Evolutionary conservation across 2,888 invertebrate species (phyloP), one percentile per base, ranked within the genome.

Genomic region (Cryptocheilus praepositus): DNA sequence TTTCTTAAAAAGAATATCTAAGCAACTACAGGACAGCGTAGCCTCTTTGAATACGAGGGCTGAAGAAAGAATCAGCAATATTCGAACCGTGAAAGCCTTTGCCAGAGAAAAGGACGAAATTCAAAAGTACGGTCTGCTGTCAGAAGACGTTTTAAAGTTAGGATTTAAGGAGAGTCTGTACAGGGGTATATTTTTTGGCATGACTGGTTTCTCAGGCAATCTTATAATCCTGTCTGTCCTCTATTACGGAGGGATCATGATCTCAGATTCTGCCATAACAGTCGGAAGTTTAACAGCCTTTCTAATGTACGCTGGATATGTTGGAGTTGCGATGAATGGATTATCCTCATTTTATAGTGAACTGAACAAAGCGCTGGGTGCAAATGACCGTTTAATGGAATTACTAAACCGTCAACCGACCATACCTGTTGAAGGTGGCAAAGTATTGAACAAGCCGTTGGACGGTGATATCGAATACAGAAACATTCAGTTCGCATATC

Each of bases 311-410:
- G 98, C 98, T 0, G 97, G 95, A 0, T 98, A 98, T 83, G 95
- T 97, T 16, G 97, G 97, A 13, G 92, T 98, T 36, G 96, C 98
- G 46, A 92, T 98, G 46, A 94, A 95, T 55, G 97, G 97, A 13
- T 87, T 98, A n/a, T 95, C 96, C 55, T 95, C 94, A 77, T 98
- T 98, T 89, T 99, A 98, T 86, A 94, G 97, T 0, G 98, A 98
- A 85, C 87, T 98, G 72, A 98, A 98, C 90, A 95, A 95, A 85
- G 98, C 97, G 0, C 89, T 99, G 2, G 99, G 98, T 0, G 97
- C 98, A 0, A 96, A 96, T 2, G 92, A 94, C 0, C 92, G 98
- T 61, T 90, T 99, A 22, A 98, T 97, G 94, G 94, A 97, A 85
- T 92, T 99, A 64, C 92, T 96, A 58, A 96, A 98, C 87, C 92